Evolutionary conservation across 1,140 invertebrate species (phyloP).

Genomic region (Orius insidiosus): DNA sequence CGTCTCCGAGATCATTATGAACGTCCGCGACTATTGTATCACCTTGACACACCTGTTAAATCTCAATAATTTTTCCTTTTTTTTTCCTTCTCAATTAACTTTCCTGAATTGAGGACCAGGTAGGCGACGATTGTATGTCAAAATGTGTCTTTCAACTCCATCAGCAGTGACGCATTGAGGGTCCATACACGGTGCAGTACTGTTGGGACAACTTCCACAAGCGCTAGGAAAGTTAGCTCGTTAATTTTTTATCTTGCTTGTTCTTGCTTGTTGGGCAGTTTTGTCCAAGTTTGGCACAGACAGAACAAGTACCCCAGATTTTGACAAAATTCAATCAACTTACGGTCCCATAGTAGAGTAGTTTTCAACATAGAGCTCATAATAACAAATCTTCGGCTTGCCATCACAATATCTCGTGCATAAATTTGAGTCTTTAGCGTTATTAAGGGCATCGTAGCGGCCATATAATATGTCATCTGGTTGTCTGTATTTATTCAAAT

Average conservation of each 20-base stretch:
- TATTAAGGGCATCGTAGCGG: background rate
- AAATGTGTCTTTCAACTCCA: constrained; percentile 27
- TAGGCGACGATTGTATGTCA: constrained; percentile 31
- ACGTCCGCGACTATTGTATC: constrained; percentile 29
- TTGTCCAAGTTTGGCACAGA: no score
- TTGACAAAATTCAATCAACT: constrained; percentile 3
- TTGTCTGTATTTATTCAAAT: background rate
- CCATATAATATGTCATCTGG: constrained; percentile 8
- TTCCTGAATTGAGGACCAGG: constrained; percentile 37
- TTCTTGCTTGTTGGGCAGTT: no score
- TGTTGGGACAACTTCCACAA: constrained; percentile 22
- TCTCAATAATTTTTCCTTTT: constrained; percentile 19
- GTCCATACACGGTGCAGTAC: constrained; percentile 4
- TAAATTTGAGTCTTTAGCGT: background rate
- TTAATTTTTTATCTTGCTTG: no score
- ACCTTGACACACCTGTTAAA: constrained; percentile 17
- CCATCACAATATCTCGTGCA: constrained; percentile 10
- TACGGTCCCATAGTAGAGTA: constrained; percentile 15
- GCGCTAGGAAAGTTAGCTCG: constrained; percentile 20
- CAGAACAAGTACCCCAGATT: no score
- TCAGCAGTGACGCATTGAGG: constrained; percentile 32
- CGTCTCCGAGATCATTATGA: constrained; percentile 23
- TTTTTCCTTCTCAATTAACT: no score
- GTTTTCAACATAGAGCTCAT: constrained; percentile 11
- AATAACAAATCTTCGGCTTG: constrained; percentile 14